Evolutionary conservation across 2,113 vertebrate genomes (phyloP).

Genomic region (Ammodramus savannarum): DNA sequence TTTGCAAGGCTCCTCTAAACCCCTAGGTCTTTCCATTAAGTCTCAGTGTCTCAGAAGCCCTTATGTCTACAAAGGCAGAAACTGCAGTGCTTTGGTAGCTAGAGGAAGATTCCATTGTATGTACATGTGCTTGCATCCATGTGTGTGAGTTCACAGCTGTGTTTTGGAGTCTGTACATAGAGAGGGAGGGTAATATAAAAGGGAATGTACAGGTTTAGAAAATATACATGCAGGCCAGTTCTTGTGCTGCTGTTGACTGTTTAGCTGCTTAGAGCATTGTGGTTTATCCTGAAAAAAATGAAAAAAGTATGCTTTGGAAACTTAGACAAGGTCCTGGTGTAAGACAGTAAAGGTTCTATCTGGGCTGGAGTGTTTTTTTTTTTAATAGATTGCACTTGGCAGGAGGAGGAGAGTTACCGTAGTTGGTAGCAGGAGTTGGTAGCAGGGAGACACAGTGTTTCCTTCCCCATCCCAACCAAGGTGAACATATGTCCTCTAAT

Average conservation of each 20-base stretch:
- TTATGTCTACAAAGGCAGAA: neutral
- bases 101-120: neutral
- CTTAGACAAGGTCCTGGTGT: neutral
- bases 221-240: neutral
- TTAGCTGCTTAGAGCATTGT: neutral
- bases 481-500: neutral
- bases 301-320: neutral
- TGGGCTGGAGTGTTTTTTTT: neutral
- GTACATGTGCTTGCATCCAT: accelerated
- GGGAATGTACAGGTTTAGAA: neutral
- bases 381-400: neutral
- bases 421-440: neutral
- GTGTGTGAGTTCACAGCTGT: neutral
- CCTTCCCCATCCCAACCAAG: neutral
- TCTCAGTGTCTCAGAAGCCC: neutral
- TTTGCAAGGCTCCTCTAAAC: accelerated
- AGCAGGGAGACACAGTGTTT: neutral
- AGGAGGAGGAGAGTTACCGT: neutral
- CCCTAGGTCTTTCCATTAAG: neutral
- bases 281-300: neutral
- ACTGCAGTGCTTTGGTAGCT: neutral
- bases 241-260: neutral
- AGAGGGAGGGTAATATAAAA: neutral
- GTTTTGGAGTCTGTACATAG: neutral
- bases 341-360: neutral